A percentile compares a stretch with the other conserved stretches of the same genome.
Evolutionary conservation across 2,797 vertebrate genomes (phyloP).

Genomic region (Microctenopoma stevenorrisi): DNA sequence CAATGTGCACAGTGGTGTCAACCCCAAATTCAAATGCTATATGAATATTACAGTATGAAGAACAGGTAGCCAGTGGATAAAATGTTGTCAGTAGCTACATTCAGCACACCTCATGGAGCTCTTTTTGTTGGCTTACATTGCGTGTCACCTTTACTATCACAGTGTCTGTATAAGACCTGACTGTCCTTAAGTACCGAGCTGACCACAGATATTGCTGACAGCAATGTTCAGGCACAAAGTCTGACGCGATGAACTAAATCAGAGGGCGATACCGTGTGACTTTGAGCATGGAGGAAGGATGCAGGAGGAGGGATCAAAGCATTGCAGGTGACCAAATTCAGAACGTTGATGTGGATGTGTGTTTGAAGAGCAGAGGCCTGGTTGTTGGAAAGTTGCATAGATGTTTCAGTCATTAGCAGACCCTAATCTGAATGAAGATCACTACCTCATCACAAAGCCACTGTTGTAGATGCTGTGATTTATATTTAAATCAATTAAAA

Average conservation of each 20-base stretch:
- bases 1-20: too few species aligned
- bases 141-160: background rate
- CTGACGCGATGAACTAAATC: slow-evolving; percentile 24
- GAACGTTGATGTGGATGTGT: slow-evolving; percentile 51
- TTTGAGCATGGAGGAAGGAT: slow-evolving; percentile 43
- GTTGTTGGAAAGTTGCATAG: slow-evolving; percentile 19
- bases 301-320: slow-evolving; percentile 12
- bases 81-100: too few species aligned
- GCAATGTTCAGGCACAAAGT: slow-evolving; percentile 27
- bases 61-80: too few species aligned
- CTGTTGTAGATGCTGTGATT: background rate
- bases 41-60: too few species aligned
- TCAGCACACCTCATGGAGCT: too few species aligned
- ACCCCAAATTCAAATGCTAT: too few species aligned
- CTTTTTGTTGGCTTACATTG: too few species aligned
- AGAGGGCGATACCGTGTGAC: slow-evolving; percentile 28
- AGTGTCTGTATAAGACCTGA: slow-evolving; percentile 5
- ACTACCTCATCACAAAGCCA: background rate
- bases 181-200: slow-evolving; percentile 40
- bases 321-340: slow-evolving; percentile 28
- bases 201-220: slow-evolving; percentile 56
- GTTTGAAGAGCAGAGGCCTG: slow-evolving; percentile 39
- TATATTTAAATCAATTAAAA: slow-evolving; percentile 5
- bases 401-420: slow-evolving; percentile 4
- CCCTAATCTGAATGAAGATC: slow-evolving; percentile 6